Evolutionary conservation across 2,113 vertebrate species (phyloP).

Genomic region (Recurvirostra avosetta): DNA sequence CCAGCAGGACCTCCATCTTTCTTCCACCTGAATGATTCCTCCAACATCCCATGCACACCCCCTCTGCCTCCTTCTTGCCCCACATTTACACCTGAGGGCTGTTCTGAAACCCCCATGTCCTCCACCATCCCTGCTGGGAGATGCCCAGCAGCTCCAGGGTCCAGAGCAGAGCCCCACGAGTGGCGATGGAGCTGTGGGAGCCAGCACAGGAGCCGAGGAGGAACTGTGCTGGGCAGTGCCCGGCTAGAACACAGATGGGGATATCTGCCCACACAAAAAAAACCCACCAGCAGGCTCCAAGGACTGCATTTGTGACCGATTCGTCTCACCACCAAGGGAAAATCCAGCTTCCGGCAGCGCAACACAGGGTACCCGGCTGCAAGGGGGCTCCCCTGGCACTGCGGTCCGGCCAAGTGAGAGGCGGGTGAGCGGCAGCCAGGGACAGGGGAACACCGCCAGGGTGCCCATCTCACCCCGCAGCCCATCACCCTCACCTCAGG

Average conservation of each 20-base stretch:
- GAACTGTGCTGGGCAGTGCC: not conserved
- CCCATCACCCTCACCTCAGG: not conserved
- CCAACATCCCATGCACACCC: not conserved
- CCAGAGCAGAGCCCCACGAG: not conserved
- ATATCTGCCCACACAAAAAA: not conserved
- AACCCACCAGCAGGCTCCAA: not conserved
- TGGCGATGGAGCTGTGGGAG: not conserved
- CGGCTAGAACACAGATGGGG: not conserved
- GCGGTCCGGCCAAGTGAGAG: not conserved
- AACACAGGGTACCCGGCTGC: not conserved
- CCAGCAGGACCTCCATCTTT: not conserved
- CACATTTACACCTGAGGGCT: not conserved
- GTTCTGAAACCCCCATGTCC: not conserved
- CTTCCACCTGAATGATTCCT: not conserved
- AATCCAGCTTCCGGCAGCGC: not conserved
- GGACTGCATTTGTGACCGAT: not conserved
- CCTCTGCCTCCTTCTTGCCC: not conserved
- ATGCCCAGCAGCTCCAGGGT: not conserved
- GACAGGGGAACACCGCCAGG: not conserved
- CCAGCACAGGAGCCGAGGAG: accelerated
- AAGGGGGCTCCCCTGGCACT: not conserved
- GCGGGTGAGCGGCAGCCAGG: accelerated
- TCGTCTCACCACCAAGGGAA: not conserved
- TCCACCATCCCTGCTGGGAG: not conserved
- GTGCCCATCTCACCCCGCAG: not conserved